These are phyloP conservation scores for Heliocidaris tuberculata DNA, from an alignment of 35 echinoderm and acorn worm species.

Conservation along the genomic window DNA sequence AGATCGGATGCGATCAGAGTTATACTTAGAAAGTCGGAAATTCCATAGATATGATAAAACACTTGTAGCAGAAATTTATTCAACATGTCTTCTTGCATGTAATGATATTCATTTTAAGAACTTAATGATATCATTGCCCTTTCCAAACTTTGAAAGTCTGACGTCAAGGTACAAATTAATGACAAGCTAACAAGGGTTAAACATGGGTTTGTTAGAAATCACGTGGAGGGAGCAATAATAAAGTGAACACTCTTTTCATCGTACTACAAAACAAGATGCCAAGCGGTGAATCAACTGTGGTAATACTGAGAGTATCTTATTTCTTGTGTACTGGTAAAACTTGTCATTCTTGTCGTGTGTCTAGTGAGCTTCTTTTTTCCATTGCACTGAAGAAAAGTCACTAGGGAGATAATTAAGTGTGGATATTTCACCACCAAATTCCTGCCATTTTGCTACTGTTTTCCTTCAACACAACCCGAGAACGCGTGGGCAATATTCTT, in stretches of 20 bases:
- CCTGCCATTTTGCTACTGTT: conserved; percentile 47
- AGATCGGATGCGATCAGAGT: no score
- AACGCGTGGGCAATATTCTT: conserved; percentile 30
- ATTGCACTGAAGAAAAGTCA: background rate
- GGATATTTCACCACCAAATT: conserved; percentile 43
- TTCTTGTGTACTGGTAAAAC: background rate
- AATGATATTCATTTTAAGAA: no score
- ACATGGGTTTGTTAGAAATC: background rate
- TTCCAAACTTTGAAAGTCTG: no score
- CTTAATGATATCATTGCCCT: no score
- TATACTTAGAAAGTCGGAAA: no score
- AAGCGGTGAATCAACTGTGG: background rate
- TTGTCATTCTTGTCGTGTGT: background rate
- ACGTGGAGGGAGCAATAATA: no score
- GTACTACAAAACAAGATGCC: background rate
- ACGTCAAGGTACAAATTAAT: no score
- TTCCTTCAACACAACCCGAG: conserved; percentile 46
- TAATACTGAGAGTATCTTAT: background rate
- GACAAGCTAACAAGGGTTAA: background rate
- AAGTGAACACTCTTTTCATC: background rate
- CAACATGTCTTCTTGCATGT: no score
- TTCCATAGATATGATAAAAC: no score
- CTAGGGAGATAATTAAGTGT: conserved; percentile 49
- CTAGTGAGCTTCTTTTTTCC: background rate
- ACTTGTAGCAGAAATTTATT: no score